Conservation (phyloP, 2,888 invertebrate genomes). For the Pimpla rufipes region DNA sequence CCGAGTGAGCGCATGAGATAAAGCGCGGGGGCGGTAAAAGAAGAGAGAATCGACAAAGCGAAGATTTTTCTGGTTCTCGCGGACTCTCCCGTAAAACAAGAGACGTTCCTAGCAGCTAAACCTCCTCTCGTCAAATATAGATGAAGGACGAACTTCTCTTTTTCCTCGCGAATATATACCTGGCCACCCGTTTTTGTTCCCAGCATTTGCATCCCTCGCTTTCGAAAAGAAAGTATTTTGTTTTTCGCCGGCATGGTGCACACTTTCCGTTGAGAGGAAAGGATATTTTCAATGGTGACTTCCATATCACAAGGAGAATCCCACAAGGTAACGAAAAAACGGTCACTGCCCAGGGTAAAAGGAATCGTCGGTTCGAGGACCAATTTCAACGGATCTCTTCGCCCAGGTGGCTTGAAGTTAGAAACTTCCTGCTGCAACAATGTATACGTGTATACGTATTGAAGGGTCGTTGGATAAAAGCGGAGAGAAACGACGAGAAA, state of each 20-base stretch:
- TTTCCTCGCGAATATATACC: slow-evolving; percentile 19
- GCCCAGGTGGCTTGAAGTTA: not conserved
- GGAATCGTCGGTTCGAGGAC: slow-evolving; percentile 5
- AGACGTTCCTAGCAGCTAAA: slow-evolving; percentile 5
- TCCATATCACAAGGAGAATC: not conserved
- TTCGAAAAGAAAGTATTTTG: slow-evolving; percentile 29
- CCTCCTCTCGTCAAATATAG: slow-evolving; percentile 29
- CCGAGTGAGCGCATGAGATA: slow-evolving; percentile 40
- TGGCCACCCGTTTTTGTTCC: slow-evolving; percentile 26
- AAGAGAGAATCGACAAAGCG: slow-evolving; percentile 40
- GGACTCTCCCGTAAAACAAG: slow-evolving; percentile 34
- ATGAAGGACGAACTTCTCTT: slow-evolving; percentile 39
- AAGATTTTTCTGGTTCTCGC: slow-evolving; percentile 43
- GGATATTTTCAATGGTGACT: slow-evolving; percentile 9
- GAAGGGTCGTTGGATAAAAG: not conserved
- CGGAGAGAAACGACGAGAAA: not conserved
- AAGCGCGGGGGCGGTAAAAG: slow-evolving; percentile 31
- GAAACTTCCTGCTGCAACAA: not conserved
- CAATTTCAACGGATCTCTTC: not conserved
- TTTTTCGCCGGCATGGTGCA: not conserved
- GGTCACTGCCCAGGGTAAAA: not conserved
- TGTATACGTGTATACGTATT: not conserved
- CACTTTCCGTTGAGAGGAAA: not conserved
- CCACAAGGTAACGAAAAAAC: not conserved
- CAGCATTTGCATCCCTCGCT: slow-evolving; percentile 21